A percentile compares a stretch with the other conserved stretches of the same genome.
These are phyloP conservation scores for Apus apus DNA, from an alignment of 2,113 vertebrate species.

Conservation along the genomic window DNA sequence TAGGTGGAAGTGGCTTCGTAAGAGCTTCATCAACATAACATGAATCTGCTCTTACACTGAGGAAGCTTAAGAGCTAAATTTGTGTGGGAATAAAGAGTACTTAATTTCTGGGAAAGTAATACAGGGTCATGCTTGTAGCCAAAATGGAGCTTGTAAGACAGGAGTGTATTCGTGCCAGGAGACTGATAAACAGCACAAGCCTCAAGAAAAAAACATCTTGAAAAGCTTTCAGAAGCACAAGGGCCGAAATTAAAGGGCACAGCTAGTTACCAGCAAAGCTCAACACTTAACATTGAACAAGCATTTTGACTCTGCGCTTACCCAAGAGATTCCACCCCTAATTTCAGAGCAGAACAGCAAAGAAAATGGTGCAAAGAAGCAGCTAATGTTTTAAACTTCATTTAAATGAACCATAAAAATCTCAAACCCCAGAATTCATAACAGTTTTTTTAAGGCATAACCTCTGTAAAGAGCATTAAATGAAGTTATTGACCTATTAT, in stretches of 20 bases:
- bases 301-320: not conserved
- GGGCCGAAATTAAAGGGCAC: not conserved
- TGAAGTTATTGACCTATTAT: not conserved
- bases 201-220: not conserved
- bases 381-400: not conserved
- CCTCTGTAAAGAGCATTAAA: not conserved
- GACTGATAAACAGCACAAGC: not conserved
- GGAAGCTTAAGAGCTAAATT: not conserved
- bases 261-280: constrained; percentile 33
- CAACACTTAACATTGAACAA: not conserved
- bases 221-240: constrained; percentile 47
- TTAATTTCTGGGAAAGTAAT: not conserved
- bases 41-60: not conserved
- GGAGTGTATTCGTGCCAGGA: not conserved
- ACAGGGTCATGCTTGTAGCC: not conserved
- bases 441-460: not conserved
- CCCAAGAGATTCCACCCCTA: not conserved
- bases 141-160: not conserved
- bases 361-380: not conserved
- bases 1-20: not conserved
- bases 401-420: not conserved
- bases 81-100: not conserved
- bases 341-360: not conserved
- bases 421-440: not conserved
- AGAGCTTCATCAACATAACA: not conserved